Evolutionary conservation across 2,888 invertebrate genomes (phyloP), one percentile per base, ranked within the genome.

Genomic region (Cecidostiba fungosa): DNA sequence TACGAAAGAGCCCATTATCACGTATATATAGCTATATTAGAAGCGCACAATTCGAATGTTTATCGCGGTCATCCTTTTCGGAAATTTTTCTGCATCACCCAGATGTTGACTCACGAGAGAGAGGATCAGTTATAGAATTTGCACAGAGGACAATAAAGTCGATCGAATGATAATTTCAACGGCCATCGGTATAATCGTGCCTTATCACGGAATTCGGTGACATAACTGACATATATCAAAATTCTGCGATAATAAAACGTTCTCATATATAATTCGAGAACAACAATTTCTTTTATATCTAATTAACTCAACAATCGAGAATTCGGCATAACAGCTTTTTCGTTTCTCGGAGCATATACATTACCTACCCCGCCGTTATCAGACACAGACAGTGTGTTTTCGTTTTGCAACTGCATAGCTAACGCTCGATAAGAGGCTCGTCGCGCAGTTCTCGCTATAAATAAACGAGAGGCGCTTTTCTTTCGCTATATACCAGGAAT

Each of bases 391-490:
- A 2, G 50, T 6, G 19, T 2, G 54, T 59, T 59, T 59, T 19
- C 54, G 54, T 59, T 59, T 59, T 59, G 54, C 54, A 59, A 59
- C 54, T 59, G 54, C 54, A 23, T 16, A 19, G 3, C 16, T n/a
- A n/a, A 6, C 54, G 54, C 54, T 59, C 66, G 66, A 66, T 66
- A 66, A 66, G 66, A 66, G 66, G 26, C 66, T 26, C 54, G 54
- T 1, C 54, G 62, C 3, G 50, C 19, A 50, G 50, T 14, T 5
- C 39, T 54, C n/a, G 23, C 54, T 59, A 59, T 59, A 59, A 59
- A 59, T 59, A 59, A 59, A 29, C 66, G 66, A 29, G 29, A n/a
- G 66, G 3, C 2, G n/a, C 66, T 66, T 66, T 66, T 66, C 23
- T 66, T 62, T 62, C 66, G 66, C 66, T 54, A 6, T n/a, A 19